phyloP scores from a whole-genome alignment of 1,140 invertebrate species.

The Tetranychus urticae region DNA sequence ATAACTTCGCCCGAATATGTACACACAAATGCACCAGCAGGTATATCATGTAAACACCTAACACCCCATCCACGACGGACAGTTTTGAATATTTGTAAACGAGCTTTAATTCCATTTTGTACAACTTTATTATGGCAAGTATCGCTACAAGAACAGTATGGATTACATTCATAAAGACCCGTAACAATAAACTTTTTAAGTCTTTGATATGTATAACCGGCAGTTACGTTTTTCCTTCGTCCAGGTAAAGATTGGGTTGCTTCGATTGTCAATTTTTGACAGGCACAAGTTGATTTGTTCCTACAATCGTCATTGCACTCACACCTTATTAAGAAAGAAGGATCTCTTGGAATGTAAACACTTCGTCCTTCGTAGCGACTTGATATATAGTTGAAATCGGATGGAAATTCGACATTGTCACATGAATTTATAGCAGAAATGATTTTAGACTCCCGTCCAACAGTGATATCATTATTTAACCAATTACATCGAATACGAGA shows the following conservation, averaged over 20 bases:
- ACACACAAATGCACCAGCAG: constrained; percentile 19
- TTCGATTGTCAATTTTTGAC: constrained; percentile 23
- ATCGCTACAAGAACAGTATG: constrained; percentile 44
- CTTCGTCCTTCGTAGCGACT: neutral
- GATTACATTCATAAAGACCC: constrained; percentile 67
- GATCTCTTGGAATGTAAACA: neutral
- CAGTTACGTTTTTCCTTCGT: neutral
- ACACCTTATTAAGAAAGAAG: constrained; percentile 32
- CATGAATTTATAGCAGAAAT: constrained; percentile 1
- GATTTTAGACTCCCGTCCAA: neutral
- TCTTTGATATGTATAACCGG: neutral
- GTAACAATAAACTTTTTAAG: neutral
- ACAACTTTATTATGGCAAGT: constrained; percentile 63
- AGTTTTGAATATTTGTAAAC: constrained; percentile 1
- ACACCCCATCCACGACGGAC: constrained; percentile 59
- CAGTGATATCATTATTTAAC: neutral
- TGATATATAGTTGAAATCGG: neutral
- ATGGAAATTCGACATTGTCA: neutral
- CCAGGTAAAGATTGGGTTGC: constrained; percentile 10
- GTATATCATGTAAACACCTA: constrained; percentile 33
- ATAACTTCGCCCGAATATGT: constrained; percentile 79
- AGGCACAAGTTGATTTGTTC: constrained; percentile 18
- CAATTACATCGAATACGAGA: neutral
- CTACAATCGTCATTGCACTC: constrained; percentile 34
- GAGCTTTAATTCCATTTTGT: constrained; percentile 36